Conservation (phyloP, 2,888 invertebrate genomes). For the Desoria tigrina region DNA sequence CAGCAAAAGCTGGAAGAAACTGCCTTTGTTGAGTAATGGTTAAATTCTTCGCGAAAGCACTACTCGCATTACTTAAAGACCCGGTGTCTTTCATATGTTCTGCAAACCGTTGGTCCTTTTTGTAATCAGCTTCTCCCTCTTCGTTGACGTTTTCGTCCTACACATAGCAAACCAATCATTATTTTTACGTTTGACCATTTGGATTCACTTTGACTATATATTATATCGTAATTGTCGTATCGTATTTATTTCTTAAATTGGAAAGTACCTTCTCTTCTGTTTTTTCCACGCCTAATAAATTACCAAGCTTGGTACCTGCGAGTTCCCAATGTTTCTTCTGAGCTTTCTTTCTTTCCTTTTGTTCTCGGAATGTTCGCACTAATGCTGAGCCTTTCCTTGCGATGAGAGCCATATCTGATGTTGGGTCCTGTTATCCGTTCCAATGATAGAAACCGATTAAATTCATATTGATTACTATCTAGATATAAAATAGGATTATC, state of each 20-base stretch:
- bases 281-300: constrained; percentile 89
- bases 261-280: constrained; percentile 72
- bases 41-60: constrained; percentile 83
- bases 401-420: constrained; percentile 95
- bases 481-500: no score
- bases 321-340: constrained; percentile 99
- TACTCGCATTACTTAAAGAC: constrained; percentile 64
- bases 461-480: not conserved
- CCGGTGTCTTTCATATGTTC: constrained; percentile 78
- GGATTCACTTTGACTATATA: not conserved
- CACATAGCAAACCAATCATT: constrained; percentile 18
- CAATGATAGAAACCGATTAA: constrained; percentile 49
- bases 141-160: constrained; percentile 63
- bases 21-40: constrained; percentile 83
- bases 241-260: no score
- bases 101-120: constrained; percentile 93
- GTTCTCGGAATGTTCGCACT: constrained; percentile 88
- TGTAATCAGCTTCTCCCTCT: constrained; percentile 79
- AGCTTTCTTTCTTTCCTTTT: constrained; percentile 92
- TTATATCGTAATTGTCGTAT: not conserved
- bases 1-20: constrained; percentile 92
- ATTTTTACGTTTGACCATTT: not conserved
- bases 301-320: constrained; percentile 91
- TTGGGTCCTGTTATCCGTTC: constrained; percentile 77
- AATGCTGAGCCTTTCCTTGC: constrained; percentile 90